Evolutionary conservation across 1,140 invertebrate genomes (phyloP).

Genomic region (Ditylenchus dipsaci): DNA sequence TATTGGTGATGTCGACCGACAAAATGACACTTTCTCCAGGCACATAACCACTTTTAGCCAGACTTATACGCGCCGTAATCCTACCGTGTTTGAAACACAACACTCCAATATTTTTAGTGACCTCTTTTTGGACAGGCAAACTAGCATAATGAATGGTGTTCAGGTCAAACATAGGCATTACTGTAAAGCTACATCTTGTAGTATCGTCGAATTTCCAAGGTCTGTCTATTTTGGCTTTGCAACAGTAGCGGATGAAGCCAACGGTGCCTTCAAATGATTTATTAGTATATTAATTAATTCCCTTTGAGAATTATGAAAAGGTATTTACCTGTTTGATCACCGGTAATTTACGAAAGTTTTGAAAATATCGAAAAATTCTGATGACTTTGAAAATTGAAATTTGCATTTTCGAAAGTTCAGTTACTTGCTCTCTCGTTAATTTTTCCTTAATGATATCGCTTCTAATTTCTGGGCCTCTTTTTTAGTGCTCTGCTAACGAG

Average conservation of each 20-base stretch:
- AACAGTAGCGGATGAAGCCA: conserved; percentile 18
- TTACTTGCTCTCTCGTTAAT: too few species aligned
- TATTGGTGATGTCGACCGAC: background rate
- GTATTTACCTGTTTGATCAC: background rate
- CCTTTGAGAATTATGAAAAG: background rate
- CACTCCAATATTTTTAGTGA: conserved; percentile 16
- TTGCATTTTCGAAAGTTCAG: too few species aligned
- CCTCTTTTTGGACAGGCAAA: conserved; percentile 2
- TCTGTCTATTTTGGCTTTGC: conserved; percentile 22
- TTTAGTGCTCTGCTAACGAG: background rate
- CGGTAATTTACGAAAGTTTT: background rate
- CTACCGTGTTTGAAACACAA: conserved; percentile 19
- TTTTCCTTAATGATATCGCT: background rate
- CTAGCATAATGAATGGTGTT: conserved; percentile 18
- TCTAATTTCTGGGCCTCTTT: background rate
- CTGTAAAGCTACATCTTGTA: conserved; percentile 12
- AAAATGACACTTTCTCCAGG: conserved; percentile 6
- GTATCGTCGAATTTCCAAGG: conserved; percentile 25
- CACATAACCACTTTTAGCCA: conserved; percentile 12
- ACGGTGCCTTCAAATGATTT: conserved; percentile 7
- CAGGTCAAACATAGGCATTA: conserved; percentile 19
- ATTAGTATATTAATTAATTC: background rate
- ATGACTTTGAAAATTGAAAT: too few species aligned
- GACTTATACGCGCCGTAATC: conserved; percentile 2
- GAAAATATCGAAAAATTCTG: background rate